Evolutionary conservation across 2,888 invertebrate genomes (phyloP).

Genomic region (Drosophila koepferae): DNA sequence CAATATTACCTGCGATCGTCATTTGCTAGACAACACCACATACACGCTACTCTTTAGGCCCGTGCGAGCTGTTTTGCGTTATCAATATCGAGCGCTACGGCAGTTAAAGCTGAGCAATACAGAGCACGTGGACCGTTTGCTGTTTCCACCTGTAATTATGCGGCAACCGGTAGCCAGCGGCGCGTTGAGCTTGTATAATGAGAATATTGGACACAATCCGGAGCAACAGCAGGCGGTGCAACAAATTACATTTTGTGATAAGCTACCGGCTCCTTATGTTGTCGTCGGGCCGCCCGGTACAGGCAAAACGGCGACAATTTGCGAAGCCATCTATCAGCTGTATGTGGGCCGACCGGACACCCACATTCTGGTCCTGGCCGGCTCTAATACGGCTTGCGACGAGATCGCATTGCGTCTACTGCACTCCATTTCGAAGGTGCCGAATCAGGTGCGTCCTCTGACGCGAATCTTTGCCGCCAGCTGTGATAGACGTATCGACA

Average conservation of each 20-base stretch:
- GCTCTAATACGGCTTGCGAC: slow-evolving; percentile 91
- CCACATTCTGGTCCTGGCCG: slow-evolving; percentile 88
- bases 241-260: slow-evolving; percentile 86
- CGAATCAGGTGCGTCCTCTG: slow-evolving; percentile 68
- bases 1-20: slow-evolving; percentile 66
- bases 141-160: slow-evolving; percentile 51
- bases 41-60: slow-evolving; percentile 75
- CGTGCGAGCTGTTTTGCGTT: slow-evolving; percentile 70
- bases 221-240: slow-evolving; percentile 89
- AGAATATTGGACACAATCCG: slow-evolving; percentile 86
- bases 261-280: slow-evolving; percentile 90
- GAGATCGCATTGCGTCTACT: slow-evolving; percentile 87
- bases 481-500: slow-evolving; percentile 82
- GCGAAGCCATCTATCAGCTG: slow-evolving; percentile 90
- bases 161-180: slow-evolving; percentile 12
- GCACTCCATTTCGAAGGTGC: slow-evolving; percentile 61
- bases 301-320: slow-evolving; percentile 90
- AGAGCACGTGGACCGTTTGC: slow-evolving; percentile 55
- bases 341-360: slow-evolving; percentile 80
- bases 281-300: slow-evolving; percentile 90
- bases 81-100: slow-evolving; percentile 80
- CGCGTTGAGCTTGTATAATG: slow-evolving; percentile 39
- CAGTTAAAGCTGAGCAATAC: slow-evolving; percentile 42
- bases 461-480: slow-evolving; percentile 85
- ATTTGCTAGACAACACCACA: slow-evolving; percentile 54